These are phyloP conservation scores for Periplaneta americana DNA, from an alignment of 1,140 invertebrate genomes.

Conservation along the genomic window DNA sequence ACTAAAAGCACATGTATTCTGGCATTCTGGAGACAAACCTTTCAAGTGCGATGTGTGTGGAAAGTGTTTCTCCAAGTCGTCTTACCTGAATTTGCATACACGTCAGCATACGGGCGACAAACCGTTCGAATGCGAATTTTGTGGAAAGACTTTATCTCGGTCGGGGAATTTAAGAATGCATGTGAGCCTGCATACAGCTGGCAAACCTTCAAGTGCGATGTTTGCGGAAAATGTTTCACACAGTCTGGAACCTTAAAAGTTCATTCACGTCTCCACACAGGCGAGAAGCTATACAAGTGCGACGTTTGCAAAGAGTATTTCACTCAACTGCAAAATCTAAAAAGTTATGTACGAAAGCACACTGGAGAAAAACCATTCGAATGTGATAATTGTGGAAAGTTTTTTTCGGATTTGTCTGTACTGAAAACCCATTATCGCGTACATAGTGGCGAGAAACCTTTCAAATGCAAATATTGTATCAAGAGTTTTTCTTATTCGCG, in stretches of 20 bases:
- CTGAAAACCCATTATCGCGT: slow-evolving; percentile 30
- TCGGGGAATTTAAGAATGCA: no score
- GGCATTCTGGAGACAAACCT: no score
- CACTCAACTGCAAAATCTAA: slow-evolving; percentile 23
- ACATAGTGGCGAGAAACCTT: slow-evolving; percentile 43
- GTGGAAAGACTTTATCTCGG: no score
- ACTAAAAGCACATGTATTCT: no score
- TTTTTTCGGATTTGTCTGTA: not conserved
- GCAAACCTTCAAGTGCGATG: slow-evolving; percentile 39
- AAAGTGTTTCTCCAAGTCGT: no score
- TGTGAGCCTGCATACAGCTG: no score
- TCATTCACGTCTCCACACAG: slow-evolving; percentile 24
- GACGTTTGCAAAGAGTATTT: slow-evolving; percentile 41
- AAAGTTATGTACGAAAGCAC: slow-evolving; percentile 25
- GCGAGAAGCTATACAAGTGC: slow-evolving; percentile 30
- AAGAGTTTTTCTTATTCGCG: slow-evolving; percentile 40
- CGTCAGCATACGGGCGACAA: no score
- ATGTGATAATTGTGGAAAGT: not conserved
- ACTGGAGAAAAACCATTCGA: slow-evolving; percentile 40
- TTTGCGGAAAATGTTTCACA: slow-evolving; percentile 43
- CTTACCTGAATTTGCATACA: no score
- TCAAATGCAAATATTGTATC: slow-evolving; percentile 39
- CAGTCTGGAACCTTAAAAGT: not conserved
- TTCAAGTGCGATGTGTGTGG: no score
- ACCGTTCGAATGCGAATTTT: no score